Base-by-base conservation (phyloP, 1,140 invertebrate genomes). In the Latrodectus geometricus region DNA sequence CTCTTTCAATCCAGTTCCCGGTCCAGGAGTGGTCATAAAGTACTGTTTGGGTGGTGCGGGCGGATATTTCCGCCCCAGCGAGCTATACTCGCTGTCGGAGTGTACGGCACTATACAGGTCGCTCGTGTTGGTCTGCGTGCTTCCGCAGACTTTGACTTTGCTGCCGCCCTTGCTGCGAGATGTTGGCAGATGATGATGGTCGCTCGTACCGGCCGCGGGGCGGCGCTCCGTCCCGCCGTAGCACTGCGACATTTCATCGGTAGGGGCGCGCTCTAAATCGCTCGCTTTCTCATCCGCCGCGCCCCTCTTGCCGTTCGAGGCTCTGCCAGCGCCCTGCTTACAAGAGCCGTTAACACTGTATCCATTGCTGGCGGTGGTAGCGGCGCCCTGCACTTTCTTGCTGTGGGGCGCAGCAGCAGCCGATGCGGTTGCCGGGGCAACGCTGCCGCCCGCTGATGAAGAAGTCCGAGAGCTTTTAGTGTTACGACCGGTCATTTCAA, bases 101-200 rank as follows among this genome's bases (percentile, higher is more conserved):
- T 73, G 73, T 17, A 84, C 78, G 2, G 82, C 61, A 48, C 56
- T 49, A n/a, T 86, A 86, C 68, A 88, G 81, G 76, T 88, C 88
- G 50, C 79, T 65, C 9, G 73, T 50, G 8, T 95, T 96, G 0
- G 96, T 97, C 91, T 97, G 96, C 0, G 96, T 97, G 9, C 96
- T 96, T 17, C 96, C 96, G 9, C 96, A 96, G 9, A 97, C 95
- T 92, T 97, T 96, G 23, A 90, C 84, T 91, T 95, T 95, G 77
- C 76, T 73, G 70, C 14, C 74, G 83, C 65, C 75, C 72, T 54
- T 68, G 83, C 74, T 21, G 48, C 23, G 48, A 49, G 56, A 48
- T 35, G 66, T 69, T 54, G 66, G 50, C 5, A 48, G 68, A 81
- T 21, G 49, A n/a, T 50, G 78, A 70, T 69, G 49, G 49, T 52